Evolutionary conservation across 1,140 invertebrate species (phyloP), one percentile per base, ranked within the genome.

Genomic region (Heliconius himera): DNA sequence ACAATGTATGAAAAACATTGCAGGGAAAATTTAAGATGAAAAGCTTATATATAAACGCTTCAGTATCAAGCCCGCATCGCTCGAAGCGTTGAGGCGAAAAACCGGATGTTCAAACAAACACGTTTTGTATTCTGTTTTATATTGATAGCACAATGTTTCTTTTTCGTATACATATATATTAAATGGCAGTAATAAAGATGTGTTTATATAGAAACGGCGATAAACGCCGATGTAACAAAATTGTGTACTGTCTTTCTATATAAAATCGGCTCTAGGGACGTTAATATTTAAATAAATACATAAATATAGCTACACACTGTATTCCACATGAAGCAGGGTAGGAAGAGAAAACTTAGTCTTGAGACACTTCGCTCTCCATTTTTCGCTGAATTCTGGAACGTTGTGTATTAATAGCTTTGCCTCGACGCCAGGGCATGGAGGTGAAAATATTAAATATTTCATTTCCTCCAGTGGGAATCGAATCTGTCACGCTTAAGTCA

Each of bases 21-120:
- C 60, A 66, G 22, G 13, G 26, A 29, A 66, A 66, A 16, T 66
- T 66, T 66, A 66, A 49, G 16, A 70, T 70, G 56, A 46, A 29
- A 33, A n/a, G 29, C 38, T 76, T 76, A 60, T 76, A 46, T 76
- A 70, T 29, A 51, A 51, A 60, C 29, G 36, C 22, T 66, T 66
- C 11, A 33, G 36, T 36, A 60, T 75, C 33, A 11, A 13, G 26
- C 60, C 60, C 60, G 60, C 60, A 66, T 66, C 11, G 26, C 26
- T 66, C 60, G 60, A 66, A 66, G 60, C 60, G 60, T 66, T 66
- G 60, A 66, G 60, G 60, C 26, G 60, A 66, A 66, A 66, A 66
- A 26, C 13, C 60, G 26, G 60, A 66, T 29, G 22, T 66, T 66
- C 26, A 66, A 66, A 66, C 60, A 66, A 66, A 66, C 60, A 66